Percentiles rank a stretch among this genome's conserved stretches.
Evolutionary conservation across 2,888 invertebrate species (phyloP).

Genomic region (Vanessa cardui): DNA sequence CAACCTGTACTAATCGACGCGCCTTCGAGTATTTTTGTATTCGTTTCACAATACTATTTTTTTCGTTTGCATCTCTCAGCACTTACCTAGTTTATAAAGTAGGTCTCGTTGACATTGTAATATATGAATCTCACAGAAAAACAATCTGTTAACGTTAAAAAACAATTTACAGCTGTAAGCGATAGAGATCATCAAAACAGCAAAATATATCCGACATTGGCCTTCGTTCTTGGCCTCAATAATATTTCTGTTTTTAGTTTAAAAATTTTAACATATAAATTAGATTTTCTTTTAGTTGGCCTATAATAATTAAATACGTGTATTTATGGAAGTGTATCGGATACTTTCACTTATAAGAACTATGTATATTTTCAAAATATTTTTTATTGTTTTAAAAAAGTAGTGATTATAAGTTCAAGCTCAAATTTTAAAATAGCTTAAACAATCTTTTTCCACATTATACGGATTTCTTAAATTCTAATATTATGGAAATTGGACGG

Average conservation of each 20-base stretch:
- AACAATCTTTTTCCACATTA: no score
- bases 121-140: conserved; percentile 20
- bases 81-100: conserved; percentile 30
- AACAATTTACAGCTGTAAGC: conserved; percentile 34
- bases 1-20: conserved; percentile 78
- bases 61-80: conserved; percentile 45
- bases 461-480: no score
- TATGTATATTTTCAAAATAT: background rate
- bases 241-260: conserved; percentile 33
- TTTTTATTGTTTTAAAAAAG: background rate
- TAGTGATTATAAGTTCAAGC: no score
- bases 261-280: background rate
- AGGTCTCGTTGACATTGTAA: conserved; percentile 36
- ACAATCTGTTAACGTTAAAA: conserved; percentile 19
- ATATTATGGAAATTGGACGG: no score
- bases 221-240: conserved; percentile 67
- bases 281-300: background rate
- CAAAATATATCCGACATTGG: conserved; percentile 74
- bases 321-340: background rate
- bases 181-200: conserved; percentile 42
- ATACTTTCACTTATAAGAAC: background rate
- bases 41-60: conserved; percentile 72
- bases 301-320: background rate
- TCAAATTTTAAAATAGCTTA: no score
- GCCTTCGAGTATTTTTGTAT: conserved; percentile 76